These are phyloP conservation scores for Trichonephila clavipes DNA, from an alignment of 1,140 invertebrate genomes.

Conservation along the genomic window DNA sequence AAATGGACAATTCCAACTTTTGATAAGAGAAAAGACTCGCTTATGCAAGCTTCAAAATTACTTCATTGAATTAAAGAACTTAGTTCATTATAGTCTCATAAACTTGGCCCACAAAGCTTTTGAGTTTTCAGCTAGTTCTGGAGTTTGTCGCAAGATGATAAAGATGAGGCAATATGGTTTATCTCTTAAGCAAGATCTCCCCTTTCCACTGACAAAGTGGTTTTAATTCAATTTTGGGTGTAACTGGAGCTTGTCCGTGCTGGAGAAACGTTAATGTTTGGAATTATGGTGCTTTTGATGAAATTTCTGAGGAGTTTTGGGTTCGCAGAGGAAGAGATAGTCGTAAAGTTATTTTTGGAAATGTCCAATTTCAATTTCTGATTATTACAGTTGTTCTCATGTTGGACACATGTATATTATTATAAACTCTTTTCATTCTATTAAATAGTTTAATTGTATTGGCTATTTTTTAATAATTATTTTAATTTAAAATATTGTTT, in stretches of 20 bases:
- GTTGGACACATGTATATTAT: too few species aligned
- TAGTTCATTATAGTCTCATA: background rate
- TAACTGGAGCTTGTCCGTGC: background rate
- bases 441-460: too few species aligned
- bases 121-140: background rate
- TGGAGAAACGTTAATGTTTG: background rate
- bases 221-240: background rate
- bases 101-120: background rate
- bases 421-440: too few species aligned
- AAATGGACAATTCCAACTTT: background rate
- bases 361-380: too few species aligned
- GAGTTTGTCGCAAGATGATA: constrained; percentile 6
- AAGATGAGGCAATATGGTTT: background rate
- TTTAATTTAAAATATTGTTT: too few species aligned
- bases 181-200: background rate
- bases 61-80: constrained; percentile 21
- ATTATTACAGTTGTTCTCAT: too few species aligned
- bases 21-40: background rate
- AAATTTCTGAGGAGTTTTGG: background rate
- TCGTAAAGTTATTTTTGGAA: too few species aligned
- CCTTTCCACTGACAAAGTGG: background rate
- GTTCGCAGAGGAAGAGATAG: too few species aligned
- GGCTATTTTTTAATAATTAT: too few species aligned
- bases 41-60: background rate
- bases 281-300: background rate